These are phyloP conservation scores for Uropsilus gracilis DNA, from an alignment of 2,113 vertebrate species.

Conservation along the genomic window DNA sequence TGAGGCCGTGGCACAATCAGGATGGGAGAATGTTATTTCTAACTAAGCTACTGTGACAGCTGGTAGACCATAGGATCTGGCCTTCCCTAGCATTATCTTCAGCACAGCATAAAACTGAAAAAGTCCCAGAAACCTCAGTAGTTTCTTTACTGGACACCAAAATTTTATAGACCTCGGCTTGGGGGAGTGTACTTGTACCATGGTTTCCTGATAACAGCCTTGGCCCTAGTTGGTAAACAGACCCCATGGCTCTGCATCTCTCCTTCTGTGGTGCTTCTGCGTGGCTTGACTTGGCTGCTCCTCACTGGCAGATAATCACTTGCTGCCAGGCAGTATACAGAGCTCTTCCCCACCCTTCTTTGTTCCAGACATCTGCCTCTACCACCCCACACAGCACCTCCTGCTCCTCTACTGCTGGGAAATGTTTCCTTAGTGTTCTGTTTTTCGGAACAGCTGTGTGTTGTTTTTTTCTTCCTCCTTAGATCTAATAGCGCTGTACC, in stretches of 20 bases:
- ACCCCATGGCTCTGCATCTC: background rate
- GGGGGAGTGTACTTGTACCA: background rate
- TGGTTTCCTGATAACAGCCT: background rate
- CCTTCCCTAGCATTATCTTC: background rate
- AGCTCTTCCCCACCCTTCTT: slow-evolving; percentile 60
- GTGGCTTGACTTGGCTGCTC: slow-evolving; percentile 78
- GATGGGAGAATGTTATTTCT: background rate
- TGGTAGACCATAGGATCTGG: background rate
- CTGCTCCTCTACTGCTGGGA: slow-evolving; percentile 49
- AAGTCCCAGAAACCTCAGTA: background rate
- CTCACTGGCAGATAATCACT: slow-evolving; percentile 76
- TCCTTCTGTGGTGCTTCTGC: slow-evolving; percentile 42
- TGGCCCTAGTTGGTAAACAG: background rate
- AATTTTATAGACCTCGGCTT: background rate
- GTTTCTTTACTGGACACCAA: slow-evolving; percentile 1
- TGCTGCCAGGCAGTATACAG: slow-evolving; percentile 81
- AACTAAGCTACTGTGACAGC: background rate
- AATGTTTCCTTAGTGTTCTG: slow-evolving; percentile 59
- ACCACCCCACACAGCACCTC: slow-evolving; percentile 32
- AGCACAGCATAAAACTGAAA: background rate
- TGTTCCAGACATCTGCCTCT: slow-evolving; percentile 77
- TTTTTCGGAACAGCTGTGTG: slow-evolving; percentile 16
- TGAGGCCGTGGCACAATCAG: background rate
- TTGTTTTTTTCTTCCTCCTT: slow-evolving; percentile 8
- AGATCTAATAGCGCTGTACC: slow-evolving; percentile 8